Evolutionary conservation across 2,888 invertebrate genomes (phyloP), one percentile per base, ranked within the genome.

Genomic region (Tupiocoris notatus): DNA sequence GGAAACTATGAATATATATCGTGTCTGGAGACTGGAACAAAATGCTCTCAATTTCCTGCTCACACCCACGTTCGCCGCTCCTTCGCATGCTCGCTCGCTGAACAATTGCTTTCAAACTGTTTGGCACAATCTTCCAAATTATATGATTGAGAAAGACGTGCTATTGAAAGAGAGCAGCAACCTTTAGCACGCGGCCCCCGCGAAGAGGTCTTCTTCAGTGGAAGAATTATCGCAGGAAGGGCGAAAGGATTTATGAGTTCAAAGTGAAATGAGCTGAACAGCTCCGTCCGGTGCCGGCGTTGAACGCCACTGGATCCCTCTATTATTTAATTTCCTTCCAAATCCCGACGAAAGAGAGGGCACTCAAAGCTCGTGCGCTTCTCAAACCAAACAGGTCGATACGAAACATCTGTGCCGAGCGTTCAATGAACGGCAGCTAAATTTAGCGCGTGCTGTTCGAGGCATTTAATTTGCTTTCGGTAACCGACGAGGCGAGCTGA

Each of bases 261-360:
- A 70, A 70, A 58, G 70, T 70, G 70, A 70, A 70, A 70, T 70
- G 70, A 70, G 70, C 70, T 70, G 70, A 70, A 70, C 70, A 58
- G 59, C 58, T 22, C 58, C 70, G 70, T 70, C 70, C 70, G 70
- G 70, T 70, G 58, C 39, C 3, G 6, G 12, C 39, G 39, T 39
- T 39, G 39, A 39, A 39, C 39, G 39, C 39, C 59, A 23, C 58
- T 70, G 70, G 59, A 70, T 70, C 70, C 67, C 1, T 70, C 70
- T 59, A 70, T 70, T 70, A 70, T 70, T 70, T 70, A 59, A 70
- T 70, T 70, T 70, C 70, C 70, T 70, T 39, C 70, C 70, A 70
- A 70, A 70, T 70, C 59, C 59, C 12, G 6, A 39, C 39, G 39
- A 7, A 39, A 3, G 39, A 39, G 39, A 39, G 39, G 39, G 3